Evolutionary conservation across 2,888 invertebrate species (phyloP).

Genomic region (Aleiodes alternator): DNA sequence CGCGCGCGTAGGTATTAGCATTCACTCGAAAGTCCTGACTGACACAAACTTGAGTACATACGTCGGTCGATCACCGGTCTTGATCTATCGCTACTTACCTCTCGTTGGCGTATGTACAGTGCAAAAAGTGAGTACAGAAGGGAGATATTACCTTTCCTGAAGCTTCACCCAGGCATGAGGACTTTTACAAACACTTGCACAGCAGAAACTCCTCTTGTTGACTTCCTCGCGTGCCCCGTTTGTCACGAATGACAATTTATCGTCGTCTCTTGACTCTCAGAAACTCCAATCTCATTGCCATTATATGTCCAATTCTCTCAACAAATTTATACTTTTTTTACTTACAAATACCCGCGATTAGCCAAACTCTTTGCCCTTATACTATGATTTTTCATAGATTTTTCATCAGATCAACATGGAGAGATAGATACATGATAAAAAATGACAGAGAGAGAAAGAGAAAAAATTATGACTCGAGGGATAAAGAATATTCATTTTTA

Average conservation of each 20-base stretch:
- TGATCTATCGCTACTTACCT: slow-evolving; percentile 55
- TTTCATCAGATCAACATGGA: too few relatives aligned
- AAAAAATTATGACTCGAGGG: too few relatives aligned
- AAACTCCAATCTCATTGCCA: slow-evolving; percentile 47
- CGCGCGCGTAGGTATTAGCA: slow-evolving; percentile 49
- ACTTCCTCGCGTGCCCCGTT: slow-evolving; percentile 62
- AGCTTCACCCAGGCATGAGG: slow-evolving; percentile 25
- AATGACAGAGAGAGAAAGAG: too few relatives aligned
- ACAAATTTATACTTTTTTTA: slow-evolving; percentile 33
- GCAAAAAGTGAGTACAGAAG: neutral
- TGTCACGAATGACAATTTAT: slow-evolving; percentile 67
- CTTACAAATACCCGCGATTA: neutral
- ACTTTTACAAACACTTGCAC: slow-evolving; percentile 26
- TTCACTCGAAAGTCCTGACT: slow-evolving; percentile 48
- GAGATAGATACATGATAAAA: too few relatives aligned
- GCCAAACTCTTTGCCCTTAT: neutral
- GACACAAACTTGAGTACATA: slow-evolving; percentile 34
- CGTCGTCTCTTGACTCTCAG: slow-evolving; percentile 46
- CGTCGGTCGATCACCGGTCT: slow-evolving; percentile 53
- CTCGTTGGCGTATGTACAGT: neutral
- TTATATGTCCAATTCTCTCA: slow-evolving; percentile 35
- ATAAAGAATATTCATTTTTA: too few relatives aligned
- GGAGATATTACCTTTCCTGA: slow-evolving; percentile 47
- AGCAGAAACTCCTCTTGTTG: slow-evolving; percentile 19
- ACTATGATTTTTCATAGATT: neutral